Percentiles rank a stretch among this genome's conserved stretches.
phyloP scores from a whole-genome alignment of 2,797 vertebrate genomes.

The Thalassophryne amazonica region DNA sequence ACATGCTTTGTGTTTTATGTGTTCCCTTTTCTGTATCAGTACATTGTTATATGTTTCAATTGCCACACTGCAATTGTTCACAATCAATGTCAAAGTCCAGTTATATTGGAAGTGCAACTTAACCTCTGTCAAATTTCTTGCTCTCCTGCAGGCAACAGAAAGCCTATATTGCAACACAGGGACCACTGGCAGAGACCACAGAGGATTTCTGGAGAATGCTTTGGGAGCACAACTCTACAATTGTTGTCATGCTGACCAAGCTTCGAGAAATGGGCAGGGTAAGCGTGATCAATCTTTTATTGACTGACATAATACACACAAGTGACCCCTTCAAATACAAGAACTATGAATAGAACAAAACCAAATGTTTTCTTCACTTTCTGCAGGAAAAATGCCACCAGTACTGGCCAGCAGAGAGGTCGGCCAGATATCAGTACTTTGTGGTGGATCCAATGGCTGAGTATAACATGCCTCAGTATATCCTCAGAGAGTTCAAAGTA shows the following conservation, averaged over 20 bases:
- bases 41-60: no score
- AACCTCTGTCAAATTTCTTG: no score
- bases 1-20: no score
- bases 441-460: slow-evolving; percentile 99
- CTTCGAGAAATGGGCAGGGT: slow-evolving; percentile 98
- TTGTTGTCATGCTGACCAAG: slow-evolving; percentile 99
- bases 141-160: slow-evolving; percentile 85
- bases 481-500: slow-evolving; percentile 98
- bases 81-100: no score
- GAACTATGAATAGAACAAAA: slow-evolving; percentile 9
- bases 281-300: no score
- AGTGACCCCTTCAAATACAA: no score
- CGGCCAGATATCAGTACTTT: slow-evolving; percentile 98
- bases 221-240: slow-evolving; percentile 99
- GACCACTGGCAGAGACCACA: slow-evolving; percentile 97
- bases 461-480: slow-evolving; percentile 99
- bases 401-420: slow-evolving; percentile 98
- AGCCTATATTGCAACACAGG: slow-evolving; percentile 98
- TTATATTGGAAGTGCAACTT: no score
- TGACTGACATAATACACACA: no score
- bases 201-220: slow-evolving; percentile 99
- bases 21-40: no score
- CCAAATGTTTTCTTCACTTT: slow-evolving; percentile 35
- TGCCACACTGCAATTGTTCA: no score
- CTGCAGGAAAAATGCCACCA: slow-evolving; percentile 97